These are phyloP conservation scores for Drosophila seguyi DNA, from an alignment of 1,140 invertebrate species.

Conservation along the genomic window DNA sequence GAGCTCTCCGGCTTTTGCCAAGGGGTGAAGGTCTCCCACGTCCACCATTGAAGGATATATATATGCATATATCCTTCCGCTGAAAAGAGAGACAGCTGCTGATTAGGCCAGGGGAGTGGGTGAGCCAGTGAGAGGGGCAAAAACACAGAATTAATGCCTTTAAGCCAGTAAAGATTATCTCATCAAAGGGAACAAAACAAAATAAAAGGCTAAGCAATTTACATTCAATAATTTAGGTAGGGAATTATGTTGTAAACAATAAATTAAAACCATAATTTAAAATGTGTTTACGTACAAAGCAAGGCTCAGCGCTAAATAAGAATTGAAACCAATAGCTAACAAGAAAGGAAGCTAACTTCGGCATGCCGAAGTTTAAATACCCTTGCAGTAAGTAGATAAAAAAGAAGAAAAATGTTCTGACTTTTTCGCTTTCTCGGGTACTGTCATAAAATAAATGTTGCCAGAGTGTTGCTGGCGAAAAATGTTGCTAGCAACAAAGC, in stretches of 20 bases:
- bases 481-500: no score
- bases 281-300: background rate
- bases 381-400: no score
- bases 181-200: conserved; percentile 1
- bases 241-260: background rate
- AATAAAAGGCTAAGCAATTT: background rate
- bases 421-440: no score
- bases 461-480: no score
- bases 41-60: conserved; percentile 5
- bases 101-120: conserved; percentile 18
- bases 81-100: conserved; percentile 22
- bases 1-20: conserved; percentile 48
- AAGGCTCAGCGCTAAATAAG: background rate
- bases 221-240: background rate
- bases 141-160: conserved; percentile 11
- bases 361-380: no score
- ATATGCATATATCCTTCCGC: background rate
- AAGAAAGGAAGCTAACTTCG: no score
- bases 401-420: no score
- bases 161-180: conserved; percentile 7
- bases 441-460: no score
- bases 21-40: conserved; percentile 5
- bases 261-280: background rate
- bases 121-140: background rate
- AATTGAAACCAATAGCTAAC: background rate